These are phyloP conservation scores for Myrmecophaga tridactyla DNA, from an alignment of 2,113 vertebrate genomes.

Conservation along the genomic window DNA sequence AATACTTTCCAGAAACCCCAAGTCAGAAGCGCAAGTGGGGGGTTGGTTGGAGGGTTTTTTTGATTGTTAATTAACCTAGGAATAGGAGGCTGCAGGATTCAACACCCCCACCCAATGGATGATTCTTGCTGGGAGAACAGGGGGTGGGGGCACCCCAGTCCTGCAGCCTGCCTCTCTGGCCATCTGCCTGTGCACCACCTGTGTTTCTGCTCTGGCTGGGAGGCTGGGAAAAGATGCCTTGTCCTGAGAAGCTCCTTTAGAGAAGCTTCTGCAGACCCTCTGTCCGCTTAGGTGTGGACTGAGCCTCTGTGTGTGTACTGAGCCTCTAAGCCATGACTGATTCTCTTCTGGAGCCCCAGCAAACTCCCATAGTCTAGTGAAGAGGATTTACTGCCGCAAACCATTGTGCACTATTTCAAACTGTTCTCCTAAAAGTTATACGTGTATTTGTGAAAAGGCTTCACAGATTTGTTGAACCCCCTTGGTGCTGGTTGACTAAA, in stretches of 20 bases:
- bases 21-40: background rate
- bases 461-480: background rate
- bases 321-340: background rate
- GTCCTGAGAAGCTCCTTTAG: constrained; percentile 60
- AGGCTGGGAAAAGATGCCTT: constrained; percentile 43
- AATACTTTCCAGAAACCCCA: constrained; percentile 35
- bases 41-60: background rate
- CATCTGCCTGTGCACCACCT: background rate
- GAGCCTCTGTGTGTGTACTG: constrained; percentile 51
- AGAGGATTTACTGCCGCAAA: background rate
- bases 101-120: background rate
- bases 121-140: background rate
- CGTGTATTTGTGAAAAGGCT: background rate
- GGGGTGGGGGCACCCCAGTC: background rate
- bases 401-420: background rate
- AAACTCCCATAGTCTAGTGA: background rate
- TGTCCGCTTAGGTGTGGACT: constrained; percentile 48
- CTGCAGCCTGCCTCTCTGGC: background rate
- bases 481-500: background rate
- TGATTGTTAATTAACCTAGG: constrained; percentile 1
- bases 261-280: background rate
- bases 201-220: background rate
- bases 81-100: background rate
- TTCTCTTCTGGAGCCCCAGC: background rate
- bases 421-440: background rate